These are phyloP conservation scores for Bubo scandiacus DNA, from an alignment of 2,113 vertebrate species.

Conservation along the genomic window DNA sequence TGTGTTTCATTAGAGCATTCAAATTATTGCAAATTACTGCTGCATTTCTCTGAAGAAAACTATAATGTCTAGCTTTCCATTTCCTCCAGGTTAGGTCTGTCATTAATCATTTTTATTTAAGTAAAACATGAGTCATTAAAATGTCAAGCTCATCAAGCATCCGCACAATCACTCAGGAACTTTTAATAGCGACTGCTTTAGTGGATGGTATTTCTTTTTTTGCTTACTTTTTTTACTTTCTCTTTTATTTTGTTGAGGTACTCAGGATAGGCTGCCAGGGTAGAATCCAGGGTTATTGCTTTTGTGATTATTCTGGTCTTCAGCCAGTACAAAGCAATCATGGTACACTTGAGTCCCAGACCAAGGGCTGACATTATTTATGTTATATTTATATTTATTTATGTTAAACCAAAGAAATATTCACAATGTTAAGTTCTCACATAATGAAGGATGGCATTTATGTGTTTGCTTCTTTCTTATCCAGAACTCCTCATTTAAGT, in stretches of 20 bases:
- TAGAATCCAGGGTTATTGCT: background rate
- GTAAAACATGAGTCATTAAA: background rate
- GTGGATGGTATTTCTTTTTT: background rate
- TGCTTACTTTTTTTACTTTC: background rate
- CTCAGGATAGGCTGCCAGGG: background rate
- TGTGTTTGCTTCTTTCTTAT: background rate
- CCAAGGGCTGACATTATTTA: background rate
- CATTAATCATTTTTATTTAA: constrained; percentile 13
- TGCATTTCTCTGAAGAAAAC: background rate
- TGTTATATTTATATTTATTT: background rate
- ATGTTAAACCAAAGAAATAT: background rate
- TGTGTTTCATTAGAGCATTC: background rate
- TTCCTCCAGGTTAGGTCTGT: background rate
- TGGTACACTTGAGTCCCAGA: background rate
- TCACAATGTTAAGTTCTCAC: background rate
- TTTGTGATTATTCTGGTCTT: background rate
- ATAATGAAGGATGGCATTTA: background rate
- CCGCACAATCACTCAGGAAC: background rate
- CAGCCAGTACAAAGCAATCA: background rate
- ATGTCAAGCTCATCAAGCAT: background rate
- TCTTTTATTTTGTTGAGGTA: background rate
- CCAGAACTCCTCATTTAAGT: background rate
- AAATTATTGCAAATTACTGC: background rate
- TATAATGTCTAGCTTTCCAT: background rate
- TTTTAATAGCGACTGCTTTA: background rate